A percentile compares a stretch with the other conserved stretches of the same genome.
Evolutionary conservation across 2,797 vertebrate genomes (phyloP).

Genomic region (Sphenopsis melanotis): DNA sequence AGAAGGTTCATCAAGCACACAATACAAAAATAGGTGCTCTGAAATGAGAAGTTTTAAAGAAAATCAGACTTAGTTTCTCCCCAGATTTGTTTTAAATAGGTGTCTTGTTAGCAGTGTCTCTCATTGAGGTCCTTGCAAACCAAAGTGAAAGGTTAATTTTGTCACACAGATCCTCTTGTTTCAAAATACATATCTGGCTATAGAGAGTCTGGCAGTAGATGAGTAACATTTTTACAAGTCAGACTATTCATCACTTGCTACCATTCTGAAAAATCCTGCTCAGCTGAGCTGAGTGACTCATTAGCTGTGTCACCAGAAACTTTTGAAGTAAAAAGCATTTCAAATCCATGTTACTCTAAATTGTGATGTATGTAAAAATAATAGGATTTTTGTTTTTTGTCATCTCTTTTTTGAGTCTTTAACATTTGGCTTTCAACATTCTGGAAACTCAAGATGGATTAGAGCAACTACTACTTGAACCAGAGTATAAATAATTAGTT

Average conservation of each 20-base stretch:
- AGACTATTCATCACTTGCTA: background rate
- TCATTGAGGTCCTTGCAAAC: background rate
- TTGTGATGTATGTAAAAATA: background rate
- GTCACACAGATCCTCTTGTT: background rate
- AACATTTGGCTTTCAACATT: background rate
- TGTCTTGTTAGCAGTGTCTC: background rate
- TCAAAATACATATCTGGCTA: background rate
- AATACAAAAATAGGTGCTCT: background rate
- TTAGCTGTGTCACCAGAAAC: background rate
- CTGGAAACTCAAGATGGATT: background rate
- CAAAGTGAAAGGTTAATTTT: background rate
- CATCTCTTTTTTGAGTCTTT: background rate
- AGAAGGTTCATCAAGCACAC: background rate
- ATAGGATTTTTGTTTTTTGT: rapidly evolving
- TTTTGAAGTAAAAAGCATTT: background rate
- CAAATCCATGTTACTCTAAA: background rate
- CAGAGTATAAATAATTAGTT: background rate
- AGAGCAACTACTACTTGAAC: background rate
- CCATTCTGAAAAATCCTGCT: background rate
- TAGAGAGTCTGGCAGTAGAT: background rate
- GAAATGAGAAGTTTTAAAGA: background rate
- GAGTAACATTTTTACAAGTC: background rate
- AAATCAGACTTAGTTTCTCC: background rate
- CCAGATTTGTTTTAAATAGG: background rate
- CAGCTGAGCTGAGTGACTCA: background rate